Evolutionary conservation across 2,113 vertebrate species (phyloP), one percentile per base, ranked within the genome.

Genomic region (Cynopterus brachyotis): DNA sequence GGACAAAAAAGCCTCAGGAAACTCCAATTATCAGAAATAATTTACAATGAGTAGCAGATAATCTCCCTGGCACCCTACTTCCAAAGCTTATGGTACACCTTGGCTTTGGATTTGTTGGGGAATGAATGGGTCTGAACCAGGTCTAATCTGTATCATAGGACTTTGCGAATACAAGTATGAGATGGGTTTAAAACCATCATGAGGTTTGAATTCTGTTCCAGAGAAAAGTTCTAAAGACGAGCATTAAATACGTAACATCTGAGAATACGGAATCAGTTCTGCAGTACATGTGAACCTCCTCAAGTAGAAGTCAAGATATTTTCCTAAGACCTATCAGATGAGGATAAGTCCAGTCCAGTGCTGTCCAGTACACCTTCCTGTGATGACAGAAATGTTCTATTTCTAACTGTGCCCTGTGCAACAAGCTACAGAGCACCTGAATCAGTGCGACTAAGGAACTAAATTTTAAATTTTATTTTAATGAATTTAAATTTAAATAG

Each of bases 401-500:
- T 95, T 94, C 62, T 37, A 89, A 53, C 5, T 2, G 1, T 24
- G 11, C 32, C 22, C 22, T 42, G 26, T 47, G 22, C 37, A 87
- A 32, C 1, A 80, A 15, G 20, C 59, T 79, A 81, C 0, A 45
- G 26, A 80, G 28, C 40, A 24, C 28, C 37, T 79, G 35, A 76
- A 94, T 72, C 19, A 79, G 2, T 91, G 32, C 73, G 15, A 91
- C 17, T 47, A 7, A 92, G 9, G 62, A 45, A 78, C 35, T 72
- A n/a, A 66, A 82, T 60, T 87, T 92, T 69, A 24, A 53, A 82
- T 28, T 84, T n/a, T 62, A 60, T 10, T 73, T 94, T 76, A 94
- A 86, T 81, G 50, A 40, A 85, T 53, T 80, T 60, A 70, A 94
- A 67, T 91, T 60, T 67, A 72, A 88, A 89, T 9, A 92, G 82